Conservation (phyloP, 2,113 vertebrate species). For the Odontophorus gujanensis region DNA sequence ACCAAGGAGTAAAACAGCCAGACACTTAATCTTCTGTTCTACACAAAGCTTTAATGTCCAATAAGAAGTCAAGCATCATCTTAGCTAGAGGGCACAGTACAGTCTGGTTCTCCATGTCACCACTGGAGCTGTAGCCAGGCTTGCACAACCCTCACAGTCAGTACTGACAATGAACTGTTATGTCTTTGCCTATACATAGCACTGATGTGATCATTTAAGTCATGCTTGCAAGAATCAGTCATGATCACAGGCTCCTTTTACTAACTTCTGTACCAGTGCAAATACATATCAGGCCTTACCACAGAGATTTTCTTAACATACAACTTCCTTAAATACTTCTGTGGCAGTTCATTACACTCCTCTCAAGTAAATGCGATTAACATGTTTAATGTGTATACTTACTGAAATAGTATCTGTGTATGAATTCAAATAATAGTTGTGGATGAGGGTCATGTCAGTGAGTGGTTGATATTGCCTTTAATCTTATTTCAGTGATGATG, state of each 20-base stretch:
- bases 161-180: neutral
- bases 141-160: neutral
- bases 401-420: neutral
- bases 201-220: neutral
- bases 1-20: neutral
- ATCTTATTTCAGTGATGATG: neutral
- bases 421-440: neutral
- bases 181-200: neutral
- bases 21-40: neutral
- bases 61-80: neutral
- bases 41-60: neutral
- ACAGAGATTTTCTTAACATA: neutral
- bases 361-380: neutral
- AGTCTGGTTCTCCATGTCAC: neutral
- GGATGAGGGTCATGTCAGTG: neutral
- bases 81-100: neutral
- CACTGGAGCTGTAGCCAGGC: neutral
- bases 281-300: neutral
- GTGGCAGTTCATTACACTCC: neutral
- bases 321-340: neutral
- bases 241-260: neutral
- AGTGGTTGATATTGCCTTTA: neutral
- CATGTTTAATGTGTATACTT: neutral
- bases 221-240: neutral
- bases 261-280: neutral